These are phyloP conservation scores for Ophion ventricosus DNA, from an alignment of 2,888 invertebrate species.

Conservation along the genomic window DNA sequence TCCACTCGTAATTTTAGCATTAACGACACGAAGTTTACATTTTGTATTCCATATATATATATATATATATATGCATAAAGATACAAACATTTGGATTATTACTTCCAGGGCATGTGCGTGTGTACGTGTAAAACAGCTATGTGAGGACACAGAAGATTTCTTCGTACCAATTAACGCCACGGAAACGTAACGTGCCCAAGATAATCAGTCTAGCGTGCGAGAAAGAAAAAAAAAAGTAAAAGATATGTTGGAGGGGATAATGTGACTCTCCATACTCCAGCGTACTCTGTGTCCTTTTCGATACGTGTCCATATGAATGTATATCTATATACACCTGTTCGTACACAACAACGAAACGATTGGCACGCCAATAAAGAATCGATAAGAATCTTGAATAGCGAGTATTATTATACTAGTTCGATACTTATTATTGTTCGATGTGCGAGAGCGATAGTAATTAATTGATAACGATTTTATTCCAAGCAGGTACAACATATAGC, in stretches of 20 bases:
- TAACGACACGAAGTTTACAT: slow-evolving; percentile 45
- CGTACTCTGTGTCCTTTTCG: slow-evolving; percentile 44
- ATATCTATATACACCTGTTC: not conserved
- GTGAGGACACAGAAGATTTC: slow-evolving; percentile 67
- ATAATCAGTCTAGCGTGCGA: slow-evolving; percentile 69
- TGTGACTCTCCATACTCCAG: slow-evolving; percentile 14
- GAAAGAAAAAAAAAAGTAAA: slow-evolving; percentile 49
- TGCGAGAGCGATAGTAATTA: not conserved
- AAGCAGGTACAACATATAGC: not conserved
- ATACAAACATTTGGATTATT: not conserved
- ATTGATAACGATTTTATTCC: not conserved
- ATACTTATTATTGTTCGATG: not conserved
- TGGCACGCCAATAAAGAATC: not conserved
- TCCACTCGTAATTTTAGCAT: slow-evolving; percentile 43
- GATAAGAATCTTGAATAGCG: not conserved
- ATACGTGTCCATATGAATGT: slow-evolving; percentile 5
- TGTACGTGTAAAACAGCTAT: slow-evolving; percentile 2
- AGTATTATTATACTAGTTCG: not conserved
- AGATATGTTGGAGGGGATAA: slow-evolving; percentile 24
- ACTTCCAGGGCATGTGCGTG: not conserved
- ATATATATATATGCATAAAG: not conserved
- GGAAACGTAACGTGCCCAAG: slow-evolving; percentile 69
- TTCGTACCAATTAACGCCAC: slow-evolving; percentile 70
- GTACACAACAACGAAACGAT: not conserved
- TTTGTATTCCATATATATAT: slow-evolving; percentile 15